A percentile compares a stretch with the other conserved stretches of the same genome.
phyloP scores from a whole-genome alignment of 2,888 invertebrate species.

The Aquatica leii region DNA sequence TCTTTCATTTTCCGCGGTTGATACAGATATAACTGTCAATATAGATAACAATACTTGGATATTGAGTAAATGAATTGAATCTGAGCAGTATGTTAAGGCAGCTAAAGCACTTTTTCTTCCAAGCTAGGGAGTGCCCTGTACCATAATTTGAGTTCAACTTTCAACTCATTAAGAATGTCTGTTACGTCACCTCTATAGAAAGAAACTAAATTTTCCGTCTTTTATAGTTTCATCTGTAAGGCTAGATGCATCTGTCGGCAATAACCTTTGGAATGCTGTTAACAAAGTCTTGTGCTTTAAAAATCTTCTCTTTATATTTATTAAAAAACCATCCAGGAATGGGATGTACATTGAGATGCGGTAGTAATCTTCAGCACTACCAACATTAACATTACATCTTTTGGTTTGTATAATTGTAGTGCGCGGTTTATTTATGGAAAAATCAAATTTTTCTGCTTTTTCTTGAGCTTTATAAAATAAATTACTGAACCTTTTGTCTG shows the following conservation, averaged over 20 bases:
- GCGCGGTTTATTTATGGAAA: too few species aligned
- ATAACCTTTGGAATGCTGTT: neutral
- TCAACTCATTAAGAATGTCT: neutral
- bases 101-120: neutral
- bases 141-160: neutral
- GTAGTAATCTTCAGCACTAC: too few species aligned
- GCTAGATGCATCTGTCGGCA: neutral
- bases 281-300: too few species aligned
- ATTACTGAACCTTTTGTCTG: neutral
- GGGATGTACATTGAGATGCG: too few species aligned
- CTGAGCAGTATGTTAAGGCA: too few species aligned
- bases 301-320: too few species aligned
- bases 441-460: conserved; percentile 2
- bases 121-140: neutral
- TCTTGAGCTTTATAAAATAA: neutral
- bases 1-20: too few species aligned
- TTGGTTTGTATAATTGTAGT: too few species aligned
- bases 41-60: neutral
- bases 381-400: too few species aligned
- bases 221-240: neutral
- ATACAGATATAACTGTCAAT: too few species aligned
- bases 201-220: neutral
- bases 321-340: too few species aligned
- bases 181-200: too few species aligned
- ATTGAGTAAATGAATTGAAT: neutral